Percentiles rank a stretch among this genome's conserved stretches.
phyloP scores from a whole-genome alignment of 2,888 invertebrate species.

The Diarsia mendica region DNA sequence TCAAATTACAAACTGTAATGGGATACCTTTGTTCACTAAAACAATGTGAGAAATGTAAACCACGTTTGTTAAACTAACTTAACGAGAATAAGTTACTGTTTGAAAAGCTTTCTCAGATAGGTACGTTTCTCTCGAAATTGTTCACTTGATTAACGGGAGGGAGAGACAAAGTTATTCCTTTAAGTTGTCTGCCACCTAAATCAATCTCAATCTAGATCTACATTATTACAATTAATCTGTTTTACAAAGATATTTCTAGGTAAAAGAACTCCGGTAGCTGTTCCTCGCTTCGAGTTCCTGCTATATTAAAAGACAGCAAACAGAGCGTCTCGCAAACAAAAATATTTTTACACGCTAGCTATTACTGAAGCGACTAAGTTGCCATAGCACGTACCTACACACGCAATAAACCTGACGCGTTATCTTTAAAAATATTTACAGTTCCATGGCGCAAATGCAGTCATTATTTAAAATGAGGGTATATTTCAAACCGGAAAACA shows the following conservation, averaged over 20 bases:
- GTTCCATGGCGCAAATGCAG: slow-evolving; percentile 50
- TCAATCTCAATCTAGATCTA: slow-evolving; percentile 40
- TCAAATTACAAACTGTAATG: slow-evolving; percentile 55
- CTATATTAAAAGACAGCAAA: slow-evolving; percentile 45
- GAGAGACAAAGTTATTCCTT: slow-evolving; percentile 41
- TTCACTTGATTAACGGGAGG: slow-evolving; percentile 77
- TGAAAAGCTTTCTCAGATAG: slow-evolving; percentile 78
- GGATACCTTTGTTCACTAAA: slow-evolving; percentile 52
- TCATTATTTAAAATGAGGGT: slow-evolving; percentile 60
- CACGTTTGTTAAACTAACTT: slow-evolving; percentile 71
- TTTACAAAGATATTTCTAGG: slow-evolving; percentile 13
- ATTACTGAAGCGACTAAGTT: slow-evolving; percentile 48
- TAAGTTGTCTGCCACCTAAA: slow-evolving; percentile 36
- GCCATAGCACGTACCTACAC: slow-evolving; percentile 41
- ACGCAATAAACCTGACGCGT: slow-evolving; percentile 52
- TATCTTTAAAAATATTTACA: slow-evolving; percentile 67
- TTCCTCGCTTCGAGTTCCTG: slow-evolving; percentile 11
- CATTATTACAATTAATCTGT: slow-evolving; percentile 22
- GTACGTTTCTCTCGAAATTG: slow-evolving; percentile 72
- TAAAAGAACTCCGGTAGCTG: neutral
- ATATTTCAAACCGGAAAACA: slow-evolving; percentile 62
- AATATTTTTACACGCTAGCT: slow-evolving; percentile 57
- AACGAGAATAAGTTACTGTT: slow-evolving; percentile 80
- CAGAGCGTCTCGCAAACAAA: slow-evolving; percentile 50
- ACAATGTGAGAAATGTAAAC: slow-evolving; percentile 67